A percentile compares a stretch with the other conserved stretches of the same genome.
phyloP scores from a whole-genome alignment of 2,797 vertebrate genomes.

The Fringilla coelebs region DNA sequence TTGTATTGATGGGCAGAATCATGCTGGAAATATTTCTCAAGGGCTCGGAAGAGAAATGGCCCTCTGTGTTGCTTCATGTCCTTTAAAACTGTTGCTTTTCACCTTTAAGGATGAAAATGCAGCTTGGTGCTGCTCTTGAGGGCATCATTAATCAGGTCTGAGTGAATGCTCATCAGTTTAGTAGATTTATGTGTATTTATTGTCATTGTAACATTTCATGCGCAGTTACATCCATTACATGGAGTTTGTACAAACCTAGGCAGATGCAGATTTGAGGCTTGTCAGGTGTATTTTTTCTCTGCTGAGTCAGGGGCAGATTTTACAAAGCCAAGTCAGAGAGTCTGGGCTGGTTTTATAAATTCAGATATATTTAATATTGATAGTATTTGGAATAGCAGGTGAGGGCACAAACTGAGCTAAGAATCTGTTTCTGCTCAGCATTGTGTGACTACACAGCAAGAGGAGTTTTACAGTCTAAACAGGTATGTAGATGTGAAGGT shows the following conservation, averaged over 20 bases:
- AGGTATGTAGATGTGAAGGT: not conserved
- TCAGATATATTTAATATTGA: not conserved
- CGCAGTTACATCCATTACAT: not conserved
- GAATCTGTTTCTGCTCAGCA: not conserved
- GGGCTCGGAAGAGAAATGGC: not conserved
- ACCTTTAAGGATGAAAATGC: constrained; percentile 14
- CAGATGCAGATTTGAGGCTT: not conserved
- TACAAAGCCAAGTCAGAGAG: not conserved
- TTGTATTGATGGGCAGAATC: not conserved
- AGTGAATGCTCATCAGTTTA: constrained; percentile 13
- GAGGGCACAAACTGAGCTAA: not conserved
- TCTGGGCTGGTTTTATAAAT: not conserved
- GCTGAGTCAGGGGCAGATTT: not conserved
- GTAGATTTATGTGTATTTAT: constrained; percentile 53
- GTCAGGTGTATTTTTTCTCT: not conserved
- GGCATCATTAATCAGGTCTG: constrained; percentile 33
- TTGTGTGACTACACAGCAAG: not conserved
- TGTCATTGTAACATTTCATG: constrained; percentile 38
- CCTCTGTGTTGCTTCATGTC: not conserved
- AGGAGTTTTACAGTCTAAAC: not conserved
- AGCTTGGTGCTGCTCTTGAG: constrained; percentile 19
- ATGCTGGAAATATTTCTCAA: not conserved
- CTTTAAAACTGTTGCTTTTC: constrained; percentile 33
- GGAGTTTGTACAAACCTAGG: not conserved
- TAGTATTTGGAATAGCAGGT: not conserved